phyloP scores from a whole-genome alignment of 1,140 invertebrate genomes.

The Spodoptera frugiperda region DNA sequence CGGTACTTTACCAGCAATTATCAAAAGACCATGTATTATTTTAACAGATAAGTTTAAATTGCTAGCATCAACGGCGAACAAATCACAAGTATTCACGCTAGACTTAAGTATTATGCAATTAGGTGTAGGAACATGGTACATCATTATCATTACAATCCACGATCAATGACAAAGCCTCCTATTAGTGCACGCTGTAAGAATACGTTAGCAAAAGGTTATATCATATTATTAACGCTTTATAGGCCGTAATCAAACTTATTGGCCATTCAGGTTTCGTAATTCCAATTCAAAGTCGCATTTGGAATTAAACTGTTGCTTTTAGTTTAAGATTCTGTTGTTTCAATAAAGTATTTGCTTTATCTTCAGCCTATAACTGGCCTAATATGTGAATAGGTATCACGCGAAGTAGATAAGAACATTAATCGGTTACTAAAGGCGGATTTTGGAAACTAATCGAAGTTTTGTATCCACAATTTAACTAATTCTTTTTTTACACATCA shows the following conservation, averaged over 20 bases:
- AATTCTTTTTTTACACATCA: too few species aligned
- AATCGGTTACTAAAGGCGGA: too few species aligned
- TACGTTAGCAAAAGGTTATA: slow-evolving; percentile 16
- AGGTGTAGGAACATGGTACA: slow-evolving; percentile 13
- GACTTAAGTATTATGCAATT: slow-evolving; percentile 42
- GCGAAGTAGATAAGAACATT: too few species aligned
- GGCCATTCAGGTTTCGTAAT: not conserved
- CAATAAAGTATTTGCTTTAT: too few species aligned
- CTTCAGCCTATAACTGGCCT: too few species aligned
- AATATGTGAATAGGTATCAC: too few species aligned
- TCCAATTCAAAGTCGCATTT: too few species aligned
- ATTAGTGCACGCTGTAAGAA: slow-evolving; percentile 20
- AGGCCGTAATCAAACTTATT: not conserved
- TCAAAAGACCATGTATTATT: slow-evolving; percentile 27
- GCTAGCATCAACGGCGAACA: slow-evolving; percentile 45
- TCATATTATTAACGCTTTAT: slow-evolving; percentile 6
- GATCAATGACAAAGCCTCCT: slow-evolving; percentile 34
- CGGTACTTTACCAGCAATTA: slow-evolving; percentile 22
- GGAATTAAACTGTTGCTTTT: too few species aligned
- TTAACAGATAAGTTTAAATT: slow-evolving; percentile 33
- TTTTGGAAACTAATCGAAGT: too few species aligned
- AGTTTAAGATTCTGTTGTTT: too few species aligned
- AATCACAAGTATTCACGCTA: slow-evolving; percentile 46
- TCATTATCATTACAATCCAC: slow-evolving; percentile 37
- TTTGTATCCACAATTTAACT: too few species aligned